Conservation (phyloP, 2,888 invertebrate species). For the Gortyna flavago region DNA sequence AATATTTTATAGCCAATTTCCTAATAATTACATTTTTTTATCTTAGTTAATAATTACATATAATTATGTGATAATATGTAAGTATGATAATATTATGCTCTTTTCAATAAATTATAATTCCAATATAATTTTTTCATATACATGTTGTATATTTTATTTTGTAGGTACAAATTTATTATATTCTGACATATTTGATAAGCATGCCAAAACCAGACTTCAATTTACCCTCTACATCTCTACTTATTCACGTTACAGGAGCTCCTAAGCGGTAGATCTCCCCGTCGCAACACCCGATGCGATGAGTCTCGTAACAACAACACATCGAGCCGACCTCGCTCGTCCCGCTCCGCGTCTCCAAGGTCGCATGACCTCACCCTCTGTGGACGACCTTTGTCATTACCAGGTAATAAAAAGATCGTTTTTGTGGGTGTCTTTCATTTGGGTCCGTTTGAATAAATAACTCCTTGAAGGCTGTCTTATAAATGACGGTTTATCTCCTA, state of each 20-base stretch:
- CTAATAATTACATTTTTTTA: neutral
- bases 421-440: conserved; percentile 1
- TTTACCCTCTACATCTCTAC: neutral
- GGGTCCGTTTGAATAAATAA: neutral
- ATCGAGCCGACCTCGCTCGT: conserved; percentile 79
- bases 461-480: neutral
- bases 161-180: neutral
- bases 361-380: conserved; percentile 81
- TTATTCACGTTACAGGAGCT: conserved; percentile 69
- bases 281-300: conserved; percentile 75
- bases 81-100: no score
- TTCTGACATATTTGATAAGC: neutral
- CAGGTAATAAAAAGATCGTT: conserved; percentile 72
- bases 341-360: conserved; percentile 85
- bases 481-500: neutral
- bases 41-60: neutral
- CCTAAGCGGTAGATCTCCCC: conserved; percentile 76
- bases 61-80: neutral
- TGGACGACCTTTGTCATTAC: conserved; percentile 83
- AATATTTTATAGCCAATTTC: neutral
- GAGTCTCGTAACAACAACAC: conserved; percentile 74
- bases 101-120: neutral
- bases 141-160: neutral
- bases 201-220: neutral
- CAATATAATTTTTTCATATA: neutral